Base-by-base conservation (phyloP, 2,797 vertebrate species). In the Pseudotriccus pelzelni region DNA sequence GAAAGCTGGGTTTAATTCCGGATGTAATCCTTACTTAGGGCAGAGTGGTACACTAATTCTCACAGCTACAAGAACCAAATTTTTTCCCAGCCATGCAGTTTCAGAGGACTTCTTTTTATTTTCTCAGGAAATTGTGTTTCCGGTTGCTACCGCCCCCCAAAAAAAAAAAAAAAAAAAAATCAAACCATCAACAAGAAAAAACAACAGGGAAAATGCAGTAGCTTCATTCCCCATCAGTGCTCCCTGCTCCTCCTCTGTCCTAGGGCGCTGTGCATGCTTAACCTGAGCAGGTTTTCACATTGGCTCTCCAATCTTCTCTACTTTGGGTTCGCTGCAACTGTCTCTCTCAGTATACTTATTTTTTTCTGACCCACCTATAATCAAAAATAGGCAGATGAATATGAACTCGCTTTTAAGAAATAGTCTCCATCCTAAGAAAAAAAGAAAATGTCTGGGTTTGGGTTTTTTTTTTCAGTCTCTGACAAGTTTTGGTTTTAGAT, bases 261-360 rank as follows among this genome's bases (percentile, higher is more conserved):
- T 47, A 43, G 55, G 67, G 77, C 78, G 36, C 28, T 32, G 28
- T 58, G n/a, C 49, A 8, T 21, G 73, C 44, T 81, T 79, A 94
- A 84, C 70, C 85, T 79, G 91, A 97, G 94, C 95, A 96, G 97
- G 93, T 97, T 97, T 95, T 89, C 81, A 70, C 24, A 52, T 63
- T 81, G 87, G 23, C 80, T 94, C 92, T 90, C 76, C 68, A 50
- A 22, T 85, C 47, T 68, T 92, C 84, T 91, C 76, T 81, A 53
- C 69, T 95, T 89, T 94, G 47, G 84, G 79, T 81, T 86, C 75
- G 36, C 28, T 83, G 67, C 76, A 87, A 52, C 78, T 60, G 34
- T 25, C 53, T 79, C 43, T 78, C 59, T 87, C 46, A 27, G 24
- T 66, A 30, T 16, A 49, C 3, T 49, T 84, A 43, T 63, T 76